Evolutionary conservation across 2,888 invertebrate genomes (phyloP), one percentile per base, ranked within the genome.

Genomic region (Phengaris alcon): DNA sequence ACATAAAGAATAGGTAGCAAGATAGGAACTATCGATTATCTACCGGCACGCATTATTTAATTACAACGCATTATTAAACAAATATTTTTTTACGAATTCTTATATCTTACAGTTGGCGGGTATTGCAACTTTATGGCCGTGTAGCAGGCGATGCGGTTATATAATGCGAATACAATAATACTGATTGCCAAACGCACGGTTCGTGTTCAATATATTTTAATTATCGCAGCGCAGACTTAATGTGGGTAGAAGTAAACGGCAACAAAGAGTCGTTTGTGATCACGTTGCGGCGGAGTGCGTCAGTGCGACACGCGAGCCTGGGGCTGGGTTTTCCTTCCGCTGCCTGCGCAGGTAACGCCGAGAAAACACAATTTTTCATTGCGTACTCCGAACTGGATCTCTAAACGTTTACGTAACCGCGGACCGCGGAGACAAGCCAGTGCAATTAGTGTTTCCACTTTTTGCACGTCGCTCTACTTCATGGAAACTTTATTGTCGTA

Each of bases 391-490:
- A 89, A 92, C 92, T 92, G 88, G 91, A 90, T 90, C 86, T 88
- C 85, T 86, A 82, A 87, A 87, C 86, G 86, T 92, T 92, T 92
- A 91, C 89, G 89, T 92, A 92, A 92, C 89, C 81, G 86, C 85
- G 86, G 85, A 91, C 89, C 81, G 86, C 85, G 87, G 85, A 85
- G 87, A 88, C 91, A 88, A 89, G 90, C 89, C 86, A 80, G 85
- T 80, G 90, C 91, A 93, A 93, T 93, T 93, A 92, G 90, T 90
- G 90, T 90, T 92, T 90, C 89, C 89, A 93, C 91, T 93, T 92
- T 93, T 93, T 93, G 90, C 89, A 83, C 86, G 86, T 86, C 90
- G 87, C 91, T 89, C 88, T 85, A 90, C 88, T 93, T 92, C 93
- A 90, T 89, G 93, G 93, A 93, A 93, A 93, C 88, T 90, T 91